A percentile compares a stretch with the other conserved stretches of the same genome.
These are phyloP conservation scores for Acrossocheilus fasciatus DNA, from an alignment of 2,797 vertebrate species.

Conservation along the genomic window DNA sequence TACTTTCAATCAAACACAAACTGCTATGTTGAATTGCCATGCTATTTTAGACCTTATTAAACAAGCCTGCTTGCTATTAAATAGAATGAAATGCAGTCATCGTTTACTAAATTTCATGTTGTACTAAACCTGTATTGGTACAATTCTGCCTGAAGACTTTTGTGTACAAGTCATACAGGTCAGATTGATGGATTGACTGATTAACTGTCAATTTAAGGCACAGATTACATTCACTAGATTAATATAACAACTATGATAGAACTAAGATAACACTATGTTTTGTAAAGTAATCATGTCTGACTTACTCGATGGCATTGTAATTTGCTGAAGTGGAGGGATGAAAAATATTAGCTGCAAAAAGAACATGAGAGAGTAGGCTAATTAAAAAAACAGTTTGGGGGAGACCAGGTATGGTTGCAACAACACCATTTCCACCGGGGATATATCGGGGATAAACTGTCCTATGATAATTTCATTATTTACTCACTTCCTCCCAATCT, in stretches of 20 bases:
- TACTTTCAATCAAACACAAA: neutral
- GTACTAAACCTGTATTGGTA: neutral
- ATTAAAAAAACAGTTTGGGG: too few relatives aligned
- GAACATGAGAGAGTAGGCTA: neutral
- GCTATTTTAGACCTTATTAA: neutral
- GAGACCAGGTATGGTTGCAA: too few relatives aligned
- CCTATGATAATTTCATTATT: too few relatives aligned
- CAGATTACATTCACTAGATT: neutral
- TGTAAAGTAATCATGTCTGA: neutral
- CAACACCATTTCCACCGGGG: too few relatives aligned
- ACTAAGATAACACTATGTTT: neutral
- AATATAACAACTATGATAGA: neutral
- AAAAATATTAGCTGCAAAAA: neutral
- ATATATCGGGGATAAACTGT: too few relatives aligned
- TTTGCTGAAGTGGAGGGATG: neutral
- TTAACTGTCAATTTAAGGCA: neutral
- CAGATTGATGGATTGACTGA: too few relatives aligned
- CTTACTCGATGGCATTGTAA: neutral
- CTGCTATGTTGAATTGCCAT: neutral
- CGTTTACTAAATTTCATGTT: neutral
- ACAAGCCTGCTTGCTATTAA: neutral
- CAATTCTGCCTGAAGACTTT: neutral
- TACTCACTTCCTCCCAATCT: too few relatives aligned
- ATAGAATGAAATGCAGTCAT: neutral
- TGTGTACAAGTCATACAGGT: neutral